Evolutionary conservation across 2,797 vertebrate species (phyloP), one percentile per base, ranked within the genome.

Genomic region (Premnoplex brunnescens): DNA sequence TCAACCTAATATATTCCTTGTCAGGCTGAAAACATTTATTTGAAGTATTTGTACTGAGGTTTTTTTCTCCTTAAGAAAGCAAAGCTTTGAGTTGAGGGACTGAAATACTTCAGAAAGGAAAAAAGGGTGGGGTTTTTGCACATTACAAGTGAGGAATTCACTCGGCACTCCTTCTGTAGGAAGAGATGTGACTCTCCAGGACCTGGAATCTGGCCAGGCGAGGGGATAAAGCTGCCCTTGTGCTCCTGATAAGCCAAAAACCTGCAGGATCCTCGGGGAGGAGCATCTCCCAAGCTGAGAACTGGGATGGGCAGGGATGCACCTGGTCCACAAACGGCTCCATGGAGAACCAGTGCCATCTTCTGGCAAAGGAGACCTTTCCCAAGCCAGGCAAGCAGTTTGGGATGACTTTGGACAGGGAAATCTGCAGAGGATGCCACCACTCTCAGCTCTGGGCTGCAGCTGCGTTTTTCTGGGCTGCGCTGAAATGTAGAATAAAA

Each of bases 321-420:
- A 92, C 86, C 96, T 87, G 89, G 7, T 85, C 30, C 48, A 2
- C 4, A 0, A 0, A 14, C 10, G 1, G 43, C 41, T 95, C 78
- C 75, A 1, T 85, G 95, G 96, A 93, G 94, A 73, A 24, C 54
- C 88, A 91, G 36, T 94, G 96, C 94, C 95, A 94, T 49, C 96
- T 96, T 4, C 95, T 93, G 96, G 92, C 59, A 44, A 51, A 37
- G 0, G 2, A 23, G 67, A 46, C 20, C 49, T 58, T 16, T 8
- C 39, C 54, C 80, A 58, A 51, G 48, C 21, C 14, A 1, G 3
- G 8, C 4, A 5, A 4, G 1, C 19, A 2, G 5, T 86, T 67
- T 27, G 2, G 14, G 49, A 6, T 9, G 0, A 0, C 5, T 55
- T 76, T 3, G 32, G 41, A 8, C 28, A 30, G 2, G 16, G 44